Evolutionary conservation across 2,797 vertebrate genomes (phyloP), one percentile per base, ranked within the genome.

Genomic region (Oreortyx pictus): DNA sequence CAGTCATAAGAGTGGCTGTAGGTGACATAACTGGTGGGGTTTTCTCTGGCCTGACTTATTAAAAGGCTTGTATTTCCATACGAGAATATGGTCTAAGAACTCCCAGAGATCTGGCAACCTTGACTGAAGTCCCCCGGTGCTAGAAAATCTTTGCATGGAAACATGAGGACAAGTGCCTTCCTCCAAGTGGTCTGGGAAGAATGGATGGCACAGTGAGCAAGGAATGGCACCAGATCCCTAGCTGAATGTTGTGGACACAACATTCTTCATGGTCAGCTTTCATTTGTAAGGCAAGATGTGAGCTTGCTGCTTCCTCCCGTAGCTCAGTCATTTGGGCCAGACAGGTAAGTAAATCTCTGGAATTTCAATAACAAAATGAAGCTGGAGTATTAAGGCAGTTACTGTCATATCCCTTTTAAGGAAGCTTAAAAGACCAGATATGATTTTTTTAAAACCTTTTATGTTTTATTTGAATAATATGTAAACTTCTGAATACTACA

Each of bases 361-460:
- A 86, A 88, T 82, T 84, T 85, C 78, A 77, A 61, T 39, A 80
- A 71, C 81, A 73, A 93, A 94, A 89, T 47, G 23, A 64, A 72
- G n/a, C n/a, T 39, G 50, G 14, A 49, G 18, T 88, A 71, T 74
- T 77, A 72, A 72, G 11, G 31, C 61, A 88, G 61, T 80, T 89
- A 54, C n/a, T 17, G 50, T 68, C 39, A 72, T 4, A 33, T 96
- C n/a, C 14, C 65, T 83, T 85, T 92, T 82, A 75, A 85, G 50
- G 37, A 91, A 82, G 22, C 24, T 78, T 82, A 82, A 66, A 27
- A 90, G 67, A 85, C 7, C 17, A 74, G 44, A 54, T 14, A 65
- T 24, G 2, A 0, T 72, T 76, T 84, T 22, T 35, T 3, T 47
- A 23, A 76, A 80, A 37, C n/a, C 46, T 22, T 91, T 80, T 85